Evolutionary conservation across 2,113 vertebrate genomes (phyloP).

Genomic region (Pseudolaguvia tuberculata): DNA sequence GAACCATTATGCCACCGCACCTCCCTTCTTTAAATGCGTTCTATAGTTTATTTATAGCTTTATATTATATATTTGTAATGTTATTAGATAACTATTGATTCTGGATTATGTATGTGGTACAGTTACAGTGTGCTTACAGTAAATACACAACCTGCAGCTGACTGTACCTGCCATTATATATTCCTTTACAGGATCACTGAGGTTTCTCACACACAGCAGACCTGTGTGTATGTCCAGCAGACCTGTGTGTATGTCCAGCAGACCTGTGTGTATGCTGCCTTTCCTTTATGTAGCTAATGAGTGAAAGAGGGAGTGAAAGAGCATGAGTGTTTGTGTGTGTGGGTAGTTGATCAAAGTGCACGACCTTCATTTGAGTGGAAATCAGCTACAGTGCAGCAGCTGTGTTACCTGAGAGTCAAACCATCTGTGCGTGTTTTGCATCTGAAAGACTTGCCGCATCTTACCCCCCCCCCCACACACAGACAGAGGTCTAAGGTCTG

Average conservation of each 20-base stretch:
- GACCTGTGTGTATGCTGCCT: conserved; percentile 3
- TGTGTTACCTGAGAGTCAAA: conserved; percentile 29
- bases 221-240: background rate
- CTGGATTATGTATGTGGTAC: no score
- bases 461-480: conserved; percentile 23
- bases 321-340: background rate
- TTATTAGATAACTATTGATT: no score
- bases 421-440: conserved; percentile 45
- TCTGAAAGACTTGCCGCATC: conserved; percentile 40
- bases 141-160: no score
- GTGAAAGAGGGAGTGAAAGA: background rate
- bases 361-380: conserved; percentile 17
- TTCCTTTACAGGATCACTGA: no score
- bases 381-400: conserved; percentile 39
- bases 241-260: no score
- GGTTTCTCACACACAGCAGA: background rate
- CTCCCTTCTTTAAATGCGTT: no score
- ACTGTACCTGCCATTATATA: no score
- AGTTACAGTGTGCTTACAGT: no score
- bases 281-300: conserved; percentile 3
- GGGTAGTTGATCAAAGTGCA: conserved; percentile 33
- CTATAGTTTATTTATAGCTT: no score
- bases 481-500: background rate
- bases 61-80: no score
- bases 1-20: no score